Evolutionary conservation across 2,888 invertebrate genomes (phyloP).

Genomic region (Mystacides longicornis): DNA sequence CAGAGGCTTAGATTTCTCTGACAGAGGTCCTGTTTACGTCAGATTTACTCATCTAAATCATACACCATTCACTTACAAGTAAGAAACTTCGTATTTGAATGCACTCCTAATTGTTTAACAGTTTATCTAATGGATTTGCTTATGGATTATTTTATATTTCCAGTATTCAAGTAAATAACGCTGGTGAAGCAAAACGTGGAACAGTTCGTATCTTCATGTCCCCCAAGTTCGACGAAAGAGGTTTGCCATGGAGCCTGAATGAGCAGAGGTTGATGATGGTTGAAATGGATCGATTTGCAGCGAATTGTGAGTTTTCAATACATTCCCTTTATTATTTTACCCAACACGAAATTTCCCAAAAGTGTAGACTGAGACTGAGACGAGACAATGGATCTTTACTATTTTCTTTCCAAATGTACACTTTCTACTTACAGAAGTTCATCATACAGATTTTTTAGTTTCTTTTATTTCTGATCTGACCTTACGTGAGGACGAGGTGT

Average conservation of each 20-base stretch:
- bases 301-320: slow-evolving; percentile 44
- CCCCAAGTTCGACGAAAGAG: slow-evolving; percentile 59
- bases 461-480: no score
- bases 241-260: slow-evolving; percentile 47
- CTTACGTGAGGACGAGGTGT: no score
- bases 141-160: background rate
- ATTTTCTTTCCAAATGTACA: no score
- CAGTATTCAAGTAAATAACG: slow-evolving; percentile 21
- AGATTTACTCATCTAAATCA: slow-evolving; percentile 75
- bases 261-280: slow-evolving; percentile 56
- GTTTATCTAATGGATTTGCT: background rate
- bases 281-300: slow-evolving; percentile 61
- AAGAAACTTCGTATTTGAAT: slow-evolving; percentile 1
- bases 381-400: no score
- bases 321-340: background rate
- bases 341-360: no score
- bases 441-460: no score
- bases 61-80: slow-evolving; percentile 6
- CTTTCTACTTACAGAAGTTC: no score
- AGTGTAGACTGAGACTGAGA: no score
- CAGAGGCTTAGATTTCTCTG: slow-evolving; percentile 70
- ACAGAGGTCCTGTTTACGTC: slow-evolving; percentile 61
- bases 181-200: slow-evolving; percentile 40
- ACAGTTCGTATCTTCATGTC: slow-evolving; percentile 62
- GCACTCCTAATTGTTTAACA: background rate